These are phyloP conservation scores for Acrocephalus scirpaceus DNA, from an alignment of 2,797 vertebrate genomes.

Conservation along the genomic window DNA sequence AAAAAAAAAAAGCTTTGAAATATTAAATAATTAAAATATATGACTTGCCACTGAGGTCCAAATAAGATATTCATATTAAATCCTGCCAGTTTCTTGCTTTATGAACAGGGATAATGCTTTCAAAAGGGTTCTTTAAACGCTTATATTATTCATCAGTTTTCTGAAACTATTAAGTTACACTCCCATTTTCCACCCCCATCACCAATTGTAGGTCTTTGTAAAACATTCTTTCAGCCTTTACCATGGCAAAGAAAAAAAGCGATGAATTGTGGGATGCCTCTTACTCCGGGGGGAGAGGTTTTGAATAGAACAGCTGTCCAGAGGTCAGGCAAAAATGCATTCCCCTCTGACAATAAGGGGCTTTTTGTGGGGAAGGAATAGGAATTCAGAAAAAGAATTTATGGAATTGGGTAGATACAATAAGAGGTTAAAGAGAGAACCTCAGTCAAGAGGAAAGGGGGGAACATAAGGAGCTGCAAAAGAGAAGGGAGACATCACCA, in stretches of 20 bases:
- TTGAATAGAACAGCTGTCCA: slow-evolving; percentile 66
- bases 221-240: slow-evolving; percentile 43
- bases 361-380: slow-evolving; percentile 41
- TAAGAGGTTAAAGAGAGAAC: neutral
- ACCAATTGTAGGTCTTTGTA: slow-evolving; percentile 32
- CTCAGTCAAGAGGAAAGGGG: neutral
- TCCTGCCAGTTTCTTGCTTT: neutral
- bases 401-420: slow-evolving; percentile 38
- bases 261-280: slow-evolving; percentile 34
- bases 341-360: slow-evolving; percentile 43
- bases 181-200: neutral
- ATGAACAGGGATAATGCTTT: neutral
- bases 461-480: neutral
- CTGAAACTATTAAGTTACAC: neutral
- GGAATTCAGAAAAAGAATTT: slow-evolving; percentile 39
- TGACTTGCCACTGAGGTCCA: neutral
- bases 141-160: slow-evolving; percentile 44
- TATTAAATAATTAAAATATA: neutral
- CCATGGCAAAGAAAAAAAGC: slow-evolving; percentile 22
- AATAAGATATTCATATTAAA: neutral
- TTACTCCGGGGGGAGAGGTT: neutral
- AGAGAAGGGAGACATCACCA: neutral
- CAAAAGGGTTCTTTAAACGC: neutral
- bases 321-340: neutral
- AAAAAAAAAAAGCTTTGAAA: neutral